Percentiles rank a stretch among this genome's conserved stretches.
Evolutionary conservation across 2,113 vertebrate species (phyloP).

Genomic region (Pholis gunnellus): DNA sequence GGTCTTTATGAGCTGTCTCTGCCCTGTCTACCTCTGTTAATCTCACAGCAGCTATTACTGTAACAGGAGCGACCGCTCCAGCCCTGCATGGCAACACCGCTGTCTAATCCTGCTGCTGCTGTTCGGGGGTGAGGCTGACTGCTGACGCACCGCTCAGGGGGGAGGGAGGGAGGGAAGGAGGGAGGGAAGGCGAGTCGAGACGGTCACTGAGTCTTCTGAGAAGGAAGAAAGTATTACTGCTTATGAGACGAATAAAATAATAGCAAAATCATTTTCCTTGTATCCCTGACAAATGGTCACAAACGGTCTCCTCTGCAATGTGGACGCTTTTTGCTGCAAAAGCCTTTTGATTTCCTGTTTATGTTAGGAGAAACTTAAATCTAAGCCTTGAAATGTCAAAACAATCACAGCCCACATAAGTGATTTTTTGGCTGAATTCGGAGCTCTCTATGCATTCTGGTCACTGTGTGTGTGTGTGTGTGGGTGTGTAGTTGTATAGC

Average conservation of each 20-base stretch:
- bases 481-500: constrained; percentile 8
- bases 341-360: constrained; percentile 1
- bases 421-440: constrained; percentile 3
- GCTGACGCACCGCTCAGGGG: constrained; percentile 24
- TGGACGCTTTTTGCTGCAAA: constrained; percentile 22
- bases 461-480: constrained; percentile 25
- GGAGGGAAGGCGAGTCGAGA: background rate
- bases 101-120: constrained; percentile 51
- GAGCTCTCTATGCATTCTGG: constrained; percentile 11
- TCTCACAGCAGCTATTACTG: constrained; percentile 67
- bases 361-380: constrained; percentile 39
- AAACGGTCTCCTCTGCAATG: background rate
- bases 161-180: background rate
- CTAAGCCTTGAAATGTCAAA: constrained; percentile 67
- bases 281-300: background rate
- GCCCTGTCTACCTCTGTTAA: constrained; percentile 57
- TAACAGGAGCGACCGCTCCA: constrained; percentile 50
- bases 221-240: background rate
- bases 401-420: constrained; percentile 57
- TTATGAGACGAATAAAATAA: no score
- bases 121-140: constrained; percentile 34
- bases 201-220: background rate
- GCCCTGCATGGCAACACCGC: constrained; percentile 58
- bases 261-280: background rate
- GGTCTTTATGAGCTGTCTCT: constrained; percentile 64